A percentile compares a stretch with the other conserved stretches of the same genome.
Conservation (phyloP, 1,140 invertebrate genomes). For the Bombyx mori region DNA sequence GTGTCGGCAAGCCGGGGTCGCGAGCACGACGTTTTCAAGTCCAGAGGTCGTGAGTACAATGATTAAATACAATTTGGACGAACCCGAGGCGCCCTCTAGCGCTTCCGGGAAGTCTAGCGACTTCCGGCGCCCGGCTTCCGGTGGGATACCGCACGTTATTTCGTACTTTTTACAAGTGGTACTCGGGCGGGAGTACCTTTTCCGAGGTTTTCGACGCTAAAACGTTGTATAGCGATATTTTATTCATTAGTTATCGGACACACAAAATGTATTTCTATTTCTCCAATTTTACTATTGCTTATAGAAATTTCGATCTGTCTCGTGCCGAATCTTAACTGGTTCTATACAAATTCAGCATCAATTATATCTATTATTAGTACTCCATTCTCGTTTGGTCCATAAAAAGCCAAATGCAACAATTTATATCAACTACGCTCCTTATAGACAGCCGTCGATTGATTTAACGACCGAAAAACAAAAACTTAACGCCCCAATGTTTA, state of each 20-base stretch:
- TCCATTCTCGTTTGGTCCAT: conserved; percentile 6
- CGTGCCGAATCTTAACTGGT: background rate
- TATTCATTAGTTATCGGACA: no score
- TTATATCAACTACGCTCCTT: conserved; percentile 13
- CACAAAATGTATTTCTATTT: background rate
- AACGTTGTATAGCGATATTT: no score
- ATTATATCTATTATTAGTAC: background rate
- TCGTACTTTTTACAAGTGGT: conserved; percentile 55
- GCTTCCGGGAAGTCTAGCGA: conserved; percentile 59
- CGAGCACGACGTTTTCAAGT: no score
- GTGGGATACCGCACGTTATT: conserved; percentile 52
- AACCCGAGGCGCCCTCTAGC: conserved; percentile 42
- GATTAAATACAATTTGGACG: conserved; percentile 61
- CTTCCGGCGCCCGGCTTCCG: conserved; percentile 58
- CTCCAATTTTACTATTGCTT: background rate
- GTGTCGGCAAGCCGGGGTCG: no score
- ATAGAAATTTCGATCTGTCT: background rate
- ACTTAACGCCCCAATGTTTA: conserved; percentile 39
- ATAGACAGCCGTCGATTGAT: conserved; percentile 33
- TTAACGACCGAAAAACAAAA: conserved; percentile 41
- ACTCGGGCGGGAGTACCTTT: conserved; percentile 34
- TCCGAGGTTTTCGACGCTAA: conserved; percentile 13
- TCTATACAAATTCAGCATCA: background rate
- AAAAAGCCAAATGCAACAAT: conserved; percentile 9
- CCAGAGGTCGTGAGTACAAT: conserved; percentile 12